A percentile compares a stretch with the other conserved stretches of the same genome.
These are phyloP conservation scores for Bovichtus diacanthus DNA, from an alignment of 2,797 vertebrate species.

Conservation along the genomic window DNA sequence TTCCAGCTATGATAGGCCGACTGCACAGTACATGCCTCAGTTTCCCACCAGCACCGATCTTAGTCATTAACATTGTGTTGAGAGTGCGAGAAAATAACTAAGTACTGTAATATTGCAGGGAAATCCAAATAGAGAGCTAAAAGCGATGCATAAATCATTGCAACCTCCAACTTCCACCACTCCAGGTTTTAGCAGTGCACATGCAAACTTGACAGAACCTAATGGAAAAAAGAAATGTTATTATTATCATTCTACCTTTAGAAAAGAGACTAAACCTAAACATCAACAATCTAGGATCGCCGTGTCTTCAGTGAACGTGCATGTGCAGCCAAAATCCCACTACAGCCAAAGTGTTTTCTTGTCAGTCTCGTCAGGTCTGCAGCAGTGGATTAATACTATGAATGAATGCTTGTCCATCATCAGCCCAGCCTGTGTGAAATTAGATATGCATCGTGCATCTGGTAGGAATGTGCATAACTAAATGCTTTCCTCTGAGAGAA, in stretches of 20 bases:
- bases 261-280: not conserved
- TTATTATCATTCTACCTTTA: not conserved
- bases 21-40: not conserved
- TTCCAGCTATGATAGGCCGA: not conserved
- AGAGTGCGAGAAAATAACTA: not conserved
- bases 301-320: not conserved
- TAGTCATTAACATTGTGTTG: not conserved
- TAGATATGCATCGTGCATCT: slow-evolving; percentile 17
- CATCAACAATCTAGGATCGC: not conserved
- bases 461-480: slow-evolving; percentile 4
- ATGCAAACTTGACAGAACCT: not conserved
- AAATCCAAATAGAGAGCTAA: not conserved
- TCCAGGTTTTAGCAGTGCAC: too few species aligned
- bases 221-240: not conserved
- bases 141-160: not conserved
- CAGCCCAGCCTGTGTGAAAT: slow-evolving; percentile 6
- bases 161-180: too few species aligned
- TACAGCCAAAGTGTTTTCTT: not conserved
- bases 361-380: not conserved
- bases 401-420: not conserved
- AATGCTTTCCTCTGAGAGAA: slow-evolving; percentile 10
- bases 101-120: too few species aligned
- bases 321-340: not conserved
- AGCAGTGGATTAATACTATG: not conserved
- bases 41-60: not conserved